A percentile compares a stretch with the other conserved stretches of the same genome.
These are phyloP conservation scores for Noturus placidus DNA, from an alignment of 2,113 vertebrate species.

Conservation along the genomic window DNA sequence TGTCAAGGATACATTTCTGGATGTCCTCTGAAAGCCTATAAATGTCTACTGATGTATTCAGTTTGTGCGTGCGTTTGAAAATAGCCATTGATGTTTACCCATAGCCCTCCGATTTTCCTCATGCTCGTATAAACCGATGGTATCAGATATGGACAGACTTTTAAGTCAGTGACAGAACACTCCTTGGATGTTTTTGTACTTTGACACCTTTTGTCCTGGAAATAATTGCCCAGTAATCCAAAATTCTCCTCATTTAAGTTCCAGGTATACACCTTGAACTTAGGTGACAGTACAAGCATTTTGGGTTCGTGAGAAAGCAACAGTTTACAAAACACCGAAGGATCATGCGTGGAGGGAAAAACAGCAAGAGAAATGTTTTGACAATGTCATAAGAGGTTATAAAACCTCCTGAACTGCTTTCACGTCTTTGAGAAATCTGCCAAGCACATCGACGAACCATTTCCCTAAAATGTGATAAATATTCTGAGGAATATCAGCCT, in stretches of 20 bases:
- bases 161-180: too few relatives aligned
- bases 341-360: neutral
- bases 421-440: neutral
- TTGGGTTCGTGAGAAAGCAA: neutral
- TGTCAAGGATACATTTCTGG: too few relatives aligned
- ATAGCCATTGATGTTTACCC: neutral
- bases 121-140: neutral
- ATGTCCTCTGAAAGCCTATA: neutral
- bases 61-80: neutral
- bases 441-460: neutral
- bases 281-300: neutral
- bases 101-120: neutral
- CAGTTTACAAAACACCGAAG: slow-evolving; percentile 20
- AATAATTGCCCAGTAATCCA: neutral
- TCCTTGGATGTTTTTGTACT: neutral
- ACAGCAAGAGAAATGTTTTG: neutral
- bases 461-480: neutral
- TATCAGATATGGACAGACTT: neutral
- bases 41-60: neutral
- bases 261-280: neutral
- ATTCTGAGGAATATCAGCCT: neutral
- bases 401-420: neutral
- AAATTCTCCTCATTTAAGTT: neutral
- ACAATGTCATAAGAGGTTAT: neutral
- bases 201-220: neutral